phyloP scores from a whole-genome alignment of 1,140 invertebrate species.

The Contarinia nasturtii region DNA sequence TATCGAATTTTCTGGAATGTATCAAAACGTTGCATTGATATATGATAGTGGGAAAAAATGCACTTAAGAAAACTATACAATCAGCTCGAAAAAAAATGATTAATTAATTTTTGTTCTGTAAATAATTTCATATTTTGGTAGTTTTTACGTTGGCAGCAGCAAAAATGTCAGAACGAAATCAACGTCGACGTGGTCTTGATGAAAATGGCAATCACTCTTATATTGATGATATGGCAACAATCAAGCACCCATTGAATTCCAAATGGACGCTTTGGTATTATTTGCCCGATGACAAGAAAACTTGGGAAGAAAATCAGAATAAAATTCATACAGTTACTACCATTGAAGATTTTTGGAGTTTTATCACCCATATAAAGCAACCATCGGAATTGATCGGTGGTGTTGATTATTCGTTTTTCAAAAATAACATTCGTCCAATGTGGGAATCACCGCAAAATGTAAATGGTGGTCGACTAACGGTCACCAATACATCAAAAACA shows the following conservation, averaged over 20 bases:
- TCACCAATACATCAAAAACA: not conserved
- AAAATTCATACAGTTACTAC: not conserved
- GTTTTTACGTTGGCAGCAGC: too few species aligned
- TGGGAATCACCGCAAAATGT: slow-evolving; percentile 89
- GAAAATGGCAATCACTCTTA: too few species aligned
- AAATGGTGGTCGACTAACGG: slow-evolving; percentile 44
- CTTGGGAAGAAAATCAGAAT: not conserved
- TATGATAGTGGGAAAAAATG: too few species aligned
- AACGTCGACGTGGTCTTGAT: too few species aligned
- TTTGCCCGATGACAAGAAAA: not conserved
- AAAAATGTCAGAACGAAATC: too few species aligned
- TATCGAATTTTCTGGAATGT: too few species aligned
- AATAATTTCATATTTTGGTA: too few species aligned
- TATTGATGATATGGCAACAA: too few species aligned
- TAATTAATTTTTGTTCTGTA: too few species aligned
- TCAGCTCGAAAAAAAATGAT: too few species aligned
- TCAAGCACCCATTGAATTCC: not conserved
- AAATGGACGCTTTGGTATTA: not conserved
- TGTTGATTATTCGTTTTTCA: slow-evolving; percentile 42
- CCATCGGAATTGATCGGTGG: not conserved
- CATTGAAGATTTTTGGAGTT: not conserved
- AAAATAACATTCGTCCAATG: slow-evolving; percentile 91
- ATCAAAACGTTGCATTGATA: too few species aligned
- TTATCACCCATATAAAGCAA: not conserved
- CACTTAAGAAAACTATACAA: too few species aligned